A percentile compares a stretch with the other conserved stretches of the same genome.
Evolutionary conservation across 2,797 vertebrate species (phyloP).

Genomic region (Phalanger gymnotis): DNA sequence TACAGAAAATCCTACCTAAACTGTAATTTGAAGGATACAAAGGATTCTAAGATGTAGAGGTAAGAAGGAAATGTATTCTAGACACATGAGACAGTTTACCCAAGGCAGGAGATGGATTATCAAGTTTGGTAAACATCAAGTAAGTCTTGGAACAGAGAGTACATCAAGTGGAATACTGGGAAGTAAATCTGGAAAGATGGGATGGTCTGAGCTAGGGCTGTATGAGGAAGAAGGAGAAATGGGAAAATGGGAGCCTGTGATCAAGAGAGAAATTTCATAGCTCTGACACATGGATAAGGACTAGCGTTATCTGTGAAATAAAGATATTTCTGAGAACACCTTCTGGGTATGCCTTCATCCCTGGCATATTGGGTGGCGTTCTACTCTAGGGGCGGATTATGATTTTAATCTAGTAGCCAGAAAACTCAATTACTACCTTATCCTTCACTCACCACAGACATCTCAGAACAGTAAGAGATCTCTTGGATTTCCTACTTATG

Average conservation of each 20-base stretch:
- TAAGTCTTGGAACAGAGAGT: not conserved
- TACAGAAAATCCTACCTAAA: not conserved
- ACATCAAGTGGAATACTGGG: not conserved
- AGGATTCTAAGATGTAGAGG: not conserved
- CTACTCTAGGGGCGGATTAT: not conserved
- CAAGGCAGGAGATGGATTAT: not conserved
- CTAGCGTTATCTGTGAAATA: not conserved
- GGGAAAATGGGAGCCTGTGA: not conserved
- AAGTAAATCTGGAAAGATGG: not conserved
- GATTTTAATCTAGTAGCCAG: not conserved
- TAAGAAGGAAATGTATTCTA: not conserved
- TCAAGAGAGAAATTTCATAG: not conserved
- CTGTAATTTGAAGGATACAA: not conserved
- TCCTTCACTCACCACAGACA: not conserved
- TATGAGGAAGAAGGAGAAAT: not conserved
- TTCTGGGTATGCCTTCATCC: not conserved
- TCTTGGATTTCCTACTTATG: not conserved
- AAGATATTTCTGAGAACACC: not conserved
- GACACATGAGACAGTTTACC: not conserved
- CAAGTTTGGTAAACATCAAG: not conserved
- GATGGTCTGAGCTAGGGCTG: not conserved
- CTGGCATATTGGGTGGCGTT: not conserved
- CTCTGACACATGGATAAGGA: not conserved
- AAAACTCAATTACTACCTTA: not conserved
- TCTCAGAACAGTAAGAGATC: not conserved